Conservation (phyloP, 2,888 invertebrate species). For the Lysandra coridon region DNA sequence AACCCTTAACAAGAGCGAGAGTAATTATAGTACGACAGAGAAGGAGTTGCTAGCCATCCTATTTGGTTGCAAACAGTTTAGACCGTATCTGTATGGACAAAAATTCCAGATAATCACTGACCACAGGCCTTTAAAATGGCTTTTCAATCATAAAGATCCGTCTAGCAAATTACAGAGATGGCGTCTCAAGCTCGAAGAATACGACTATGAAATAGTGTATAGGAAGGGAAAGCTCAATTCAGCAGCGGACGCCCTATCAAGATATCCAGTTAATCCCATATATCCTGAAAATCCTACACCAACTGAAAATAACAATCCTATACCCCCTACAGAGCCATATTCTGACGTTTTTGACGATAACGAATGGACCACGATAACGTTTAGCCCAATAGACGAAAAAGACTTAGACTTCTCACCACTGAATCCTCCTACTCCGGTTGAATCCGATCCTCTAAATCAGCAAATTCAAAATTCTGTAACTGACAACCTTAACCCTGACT, state of each 20-base stretch:
- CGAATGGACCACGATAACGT: no score
- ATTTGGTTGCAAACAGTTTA: constrained; percentile 13
- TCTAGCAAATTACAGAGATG: constrained; percentile 37
- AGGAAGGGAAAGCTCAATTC: neutral
- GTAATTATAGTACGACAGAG: constrained; percentile 19
- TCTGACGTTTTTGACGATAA: no score
- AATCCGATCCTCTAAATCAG: neutral
- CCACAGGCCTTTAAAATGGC: constrained; percentile 40
- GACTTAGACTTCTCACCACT: neutral
- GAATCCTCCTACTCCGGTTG: neutral
- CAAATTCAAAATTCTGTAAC: neutral
- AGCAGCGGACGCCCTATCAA: no score
- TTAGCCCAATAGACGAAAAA: neutral
- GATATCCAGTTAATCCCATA: constrained; percentile 6
- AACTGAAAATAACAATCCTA: neutral
- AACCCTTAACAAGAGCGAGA: constrained; percentile 33
- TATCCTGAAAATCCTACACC: neutral
- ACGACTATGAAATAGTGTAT: neutral
- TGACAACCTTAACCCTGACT: neutral
- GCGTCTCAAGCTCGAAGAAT: constrained; percentile 32
- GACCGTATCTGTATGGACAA: constrained; percentile 36
- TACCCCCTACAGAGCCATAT: neutral
- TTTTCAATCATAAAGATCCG: constrained; percentile 40
- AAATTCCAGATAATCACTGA: constrained; percentile 40
- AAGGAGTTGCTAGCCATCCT: constrained; percentile 7